Conservation (phyloP, 2,797 vertebrate genomes). For the Pseudocheirus occidentalis region DNA sequence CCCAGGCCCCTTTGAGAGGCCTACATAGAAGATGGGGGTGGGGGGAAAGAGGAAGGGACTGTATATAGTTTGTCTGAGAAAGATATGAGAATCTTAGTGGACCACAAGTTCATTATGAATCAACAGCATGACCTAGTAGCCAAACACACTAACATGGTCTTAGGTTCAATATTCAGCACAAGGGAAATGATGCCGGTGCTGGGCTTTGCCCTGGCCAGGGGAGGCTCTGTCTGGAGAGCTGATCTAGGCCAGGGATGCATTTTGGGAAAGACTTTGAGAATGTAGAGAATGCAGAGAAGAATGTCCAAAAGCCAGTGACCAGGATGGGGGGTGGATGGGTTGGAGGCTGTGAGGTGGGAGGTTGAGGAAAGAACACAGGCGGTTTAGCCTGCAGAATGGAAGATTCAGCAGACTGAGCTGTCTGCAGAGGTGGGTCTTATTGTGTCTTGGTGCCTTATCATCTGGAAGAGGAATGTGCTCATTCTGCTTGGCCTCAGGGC, state of each 20-base stretch:
- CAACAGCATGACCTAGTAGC: background rate
- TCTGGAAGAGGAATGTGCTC: background rate
- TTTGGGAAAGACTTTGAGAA: background rate
- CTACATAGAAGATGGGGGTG: background rate
- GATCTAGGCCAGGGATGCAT: background rate
- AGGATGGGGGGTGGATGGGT: fast-evolving
- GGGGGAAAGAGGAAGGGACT: too few relatives aligned
- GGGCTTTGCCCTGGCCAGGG: background rate
- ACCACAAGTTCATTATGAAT: background rate
- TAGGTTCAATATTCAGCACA: background rate
- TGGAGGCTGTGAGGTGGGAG: background rate
- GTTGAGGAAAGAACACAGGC: background rate
- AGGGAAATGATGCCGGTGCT: background rate
- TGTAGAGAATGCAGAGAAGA: background rate
- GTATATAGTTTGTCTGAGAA: background rate
- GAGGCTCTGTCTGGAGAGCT: background rate
- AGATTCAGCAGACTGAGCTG: background rate
- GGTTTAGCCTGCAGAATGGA: background rate
- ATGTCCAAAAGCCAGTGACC: background rate
- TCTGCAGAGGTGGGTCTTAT: background rate
- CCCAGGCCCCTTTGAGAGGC: background rate
- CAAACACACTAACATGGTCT: background rate
- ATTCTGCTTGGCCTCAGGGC: background rate
- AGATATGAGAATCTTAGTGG: background rate
- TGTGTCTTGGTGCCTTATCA: background rate